Evolutionary conservation across 2,113 vertebrate species (phyloP).

Genomic region (Eulemur rufifrons): DNA sequence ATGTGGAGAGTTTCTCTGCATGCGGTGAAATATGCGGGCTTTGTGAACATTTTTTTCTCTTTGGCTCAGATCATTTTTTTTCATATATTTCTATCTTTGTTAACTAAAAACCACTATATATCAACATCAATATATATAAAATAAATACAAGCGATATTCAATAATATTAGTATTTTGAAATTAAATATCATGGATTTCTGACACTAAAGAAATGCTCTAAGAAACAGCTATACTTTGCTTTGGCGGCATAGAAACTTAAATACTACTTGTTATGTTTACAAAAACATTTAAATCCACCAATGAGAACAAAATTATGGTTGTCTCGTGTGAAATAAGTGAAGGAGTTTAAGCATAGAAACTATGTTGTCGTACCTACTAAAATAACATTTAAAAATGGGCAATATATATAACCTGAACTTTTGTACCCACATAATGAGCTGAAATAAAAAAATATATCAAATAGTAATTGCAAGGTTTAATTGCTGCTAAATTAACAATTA

Average conservation of each 20-base stretch:
- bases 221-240: not conserved
- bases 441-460: not conserved
- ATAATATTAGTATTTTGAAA: not conserved
- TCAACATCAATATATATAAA: not conserved
- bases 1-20: not conserved
- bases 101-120: not conserved
- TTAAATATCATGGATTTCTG: not conserved
- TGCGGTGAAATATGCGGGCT: not conserved
- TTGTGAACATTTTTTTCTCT: not conserved
- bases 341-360: not conserved
- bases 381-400: not conserved
- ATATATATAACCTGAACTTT: no score
- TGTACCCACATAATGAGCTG: no score
- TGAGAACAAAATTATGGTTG: not conserved
- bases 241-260: not conserved
- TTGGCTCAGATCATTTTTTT: not conserved
- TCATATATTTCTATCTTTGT: not conserved
- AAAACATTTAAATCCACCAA: slow-evolving; percentile 24
- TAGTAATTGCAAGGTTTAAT: slow-evolving; percentile 1
- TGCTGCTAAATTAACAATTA: not conserved
- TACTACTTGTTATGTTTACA: not conserved
- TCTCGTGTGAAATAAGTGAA: not conserved
- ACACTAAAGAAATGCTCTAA: not conserved
- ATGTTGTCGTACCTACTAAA: not conserved
- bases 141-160: not conserved